Evolutionary conservation across 2,113 vertebrate species (phyloP), one percentile per base, ranked within the genome.

Genomic region (Setophaga coronata): DNA sequence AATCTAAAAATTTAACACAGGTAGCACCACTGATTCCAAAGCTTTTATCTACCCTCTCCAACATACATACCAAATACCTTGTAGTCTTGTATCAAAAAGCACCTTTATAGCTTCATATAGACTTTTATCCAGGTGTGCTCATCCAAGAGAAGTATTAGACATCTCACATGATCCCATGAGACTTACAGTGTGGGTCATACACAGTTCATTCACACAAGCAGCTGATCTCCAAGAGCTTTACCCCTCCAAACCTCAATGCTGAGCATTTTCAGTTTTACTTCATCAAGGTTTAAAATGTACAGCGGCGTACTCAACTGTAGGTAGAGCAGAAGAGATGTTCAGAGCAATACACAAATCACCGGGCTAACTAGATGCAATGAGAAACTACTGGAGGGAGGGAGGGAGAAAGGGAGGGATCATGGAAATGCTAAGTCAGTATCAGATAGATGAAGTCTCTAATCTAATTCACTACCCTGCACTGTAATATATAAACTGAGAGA

Each of bases 401-500:
- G 71, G 85, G 82, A 80, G 11, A 62, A 77, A 71, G 76, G 91
- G 89, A 93, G 94, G 96, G 94, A 87, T 74, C 86, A 95, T 40
- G 67, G 65, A 91, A 95, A 95, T 97, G 18, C 34, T 29, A 89
- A 67, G 76, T 84, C 69, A 93, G 64, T 87, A 93, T 74, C 72
- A 93, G 86, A 81, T 15, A 89, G 85, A 69, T 45, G 82, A 92
- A 96, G 93, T 29, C 92, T 95, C 21, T 97, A 95, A 96, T 94
- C 93, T 94, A 88, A 88, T 83, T 86, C 71, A 80, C 47, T 92
- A 86, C 20, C n/a, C 56, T 67, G 19, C 4, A n/a, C 60, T 74
- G 24, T 83, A 90, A 89, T 83, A 51, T 13, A 92, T 90, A 93
- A 67, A 45, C 76, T 61, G 51, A 87, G 56, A 91, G 60, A 90